Conservation (phyloP, 2,797 vertebrate species). For the Macrochelys suwanniensis region DNA sequence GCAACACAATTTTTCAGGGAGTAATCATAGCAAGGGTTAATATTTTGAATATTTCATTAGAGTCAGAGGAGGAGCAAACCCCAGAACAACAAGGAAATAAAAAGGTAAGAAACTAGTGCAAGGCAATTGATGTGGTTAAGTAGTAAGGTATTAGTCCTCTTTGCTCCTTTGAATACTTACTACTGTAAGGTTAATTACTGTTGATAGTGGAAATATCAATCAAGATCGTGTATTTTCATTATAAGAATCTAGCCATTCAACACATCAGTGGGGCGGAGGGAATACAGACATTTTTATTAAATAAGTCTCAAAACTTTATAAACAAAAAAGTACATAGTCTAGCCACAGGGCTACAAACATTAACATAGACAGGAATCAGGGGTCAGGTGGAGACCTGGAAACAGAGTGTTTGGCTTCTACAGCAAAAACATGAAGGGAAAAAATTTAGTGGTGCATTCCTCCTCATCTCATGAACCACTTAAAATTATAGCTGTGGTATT, state of each 20-base stretch:
- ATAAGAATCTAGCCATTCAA: neutral
- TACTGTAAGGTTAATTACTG: neutral
- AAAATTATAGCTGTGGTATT: neutral
- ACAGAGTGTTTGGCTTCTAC: neutral
- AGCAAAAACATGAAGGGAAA: neutral
- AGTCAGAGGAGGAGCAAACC: neutral
- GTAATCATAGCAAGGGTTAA: neutral
- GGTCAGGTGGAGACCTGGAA: neutral
- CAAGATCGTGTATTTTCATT: neutral
- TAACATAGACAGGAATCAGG: neutral
- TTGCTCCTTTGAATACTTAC: neutral
- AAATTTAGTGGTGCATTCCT: neutral
- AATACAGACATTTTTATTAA: neutral
- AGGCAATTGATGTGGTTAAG: neutral
- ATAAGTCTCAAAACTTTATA: neutral
- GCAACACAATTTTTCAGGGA: neutral
- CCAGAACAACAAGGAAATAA: neutral
- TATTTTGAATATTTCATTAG: neutral
- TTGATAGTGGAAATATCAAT: neutral
- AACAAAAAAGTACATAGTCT: neutral
- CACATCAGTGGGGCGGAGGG: neutral
- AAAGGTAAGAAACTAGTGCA: neutral
- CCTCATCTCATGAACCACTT: neutral
- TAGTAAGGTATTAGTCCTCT: neutral
- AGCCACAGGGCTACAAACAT: neutral